A percentile compares a stretch with the other conserved stretches of the same genome.
Evolutionary conservation across 2,888 invertebrate species (phyloP).

Genomic region (Diogma glabrata): DNA sequence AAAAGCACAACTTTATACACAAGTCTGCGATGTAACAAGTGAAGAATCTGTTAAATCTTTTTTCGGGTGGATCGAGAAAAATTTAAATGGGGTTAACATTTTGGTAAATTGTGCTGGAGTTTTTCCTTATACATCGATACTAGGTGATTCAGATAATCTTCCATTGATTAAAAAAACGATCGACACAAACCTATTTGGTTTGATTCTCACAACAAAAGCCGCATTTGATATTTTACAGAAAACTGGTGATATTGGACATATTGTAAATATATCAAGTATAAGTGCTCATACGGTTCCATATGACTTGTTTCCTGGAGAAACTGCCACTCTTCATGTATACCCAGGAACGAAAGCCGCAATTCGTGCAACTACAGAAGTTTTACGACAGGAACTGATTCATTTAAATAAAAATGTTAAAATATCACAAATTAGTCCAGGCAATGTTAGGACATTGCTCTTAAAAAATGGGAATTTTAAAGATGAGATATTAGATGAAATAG

Average conservation of each 20-base stretch:
- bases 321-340: slow-evolving; percentile 24
- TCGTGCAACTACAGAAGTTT: slow-evolving; percentile 26
- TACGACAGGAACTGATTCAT: slow-evolving; percentile 33
- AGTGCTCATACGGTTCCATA: slow-evolving; percentile 37
- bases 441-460: not conserved
- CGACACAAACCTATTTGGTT: slow-evolving; percentile 37
- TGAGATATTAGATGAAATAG: too few species aligned
- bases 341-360: slow-evolving; percentile 28
- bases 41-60: slow-evolving; percentile 40
- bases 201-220: slow-evolving; percentile 36
- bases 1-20: too few species aligned
- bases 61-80: slow-evolving; percentile 39
- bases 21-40: slow-evolving; percentile 41
- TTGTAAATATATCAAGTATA: slow-evolving; percentile 38
- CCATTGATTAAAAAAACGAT: slow-evolving; percentile 27
- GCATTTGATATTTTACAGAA: slow-evolving; percentile 39
- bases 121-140: slow-evolving; percentile 21
- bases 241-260: slow-evolving; percentile 33
- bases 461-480: too few species aligned
- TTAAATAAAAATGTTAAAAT: slow-evolving; percentile 1
- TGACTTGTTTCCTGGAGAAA: slow-evolving; percentile 20
- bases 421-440: not conserved
- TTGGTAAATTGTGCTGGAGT: slow-evolving; percentile 47
- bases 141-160: slow-evolving; percentile 23
- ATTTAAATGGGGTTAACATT: slow-evolving; percentile 41